A percentile compares a stretch with the other conserved stretches of the same genome.
phyloP scores from a whole-genome alignment of 2,888 invertebrate genomes.

The Phragmatobia fuliginosa region DNA sequence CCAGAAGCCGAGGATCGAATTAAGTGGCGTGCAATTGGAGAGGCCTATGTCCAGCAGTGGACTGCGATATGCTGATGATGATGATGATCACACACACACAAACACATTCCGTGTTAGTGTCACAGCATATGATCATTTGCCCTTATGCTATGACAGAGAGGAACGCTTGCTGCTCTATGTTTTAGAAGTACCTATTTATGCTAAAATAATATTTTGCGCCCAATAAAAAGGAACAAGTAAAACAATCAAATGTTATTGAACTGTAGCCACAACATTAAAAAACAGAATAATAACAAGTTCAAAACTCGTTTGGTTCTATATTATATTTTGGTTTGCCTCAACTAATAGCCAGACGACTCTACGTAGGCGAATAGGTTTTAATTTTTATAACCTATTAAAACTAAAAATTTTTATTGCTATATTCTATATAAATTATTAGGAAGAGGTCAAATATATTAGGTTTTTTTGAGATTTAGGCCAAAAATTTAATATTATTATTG shows the following conservation, averaged over 20 bases:
- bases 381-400: background rate
- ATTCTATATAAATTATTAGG: background rate
- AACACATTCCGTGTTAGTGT: no score
- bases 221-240: background rate
- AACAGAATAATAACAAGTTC: slow-evolving; percentile 3
- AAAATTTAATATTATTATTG: background rate
- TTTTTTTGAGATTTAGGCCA: background rate
- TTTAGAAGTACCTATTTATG: background rate
- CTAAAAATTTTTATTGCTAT: background rate
- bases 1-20: no score
- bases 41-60: no score
- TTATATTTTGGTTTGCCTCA: background rate
- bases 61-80: no score
- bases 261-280: slow-evolving; percentile 5
- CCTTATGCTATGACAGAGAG: no score
- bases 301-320: slow-evolving; percentile 8
- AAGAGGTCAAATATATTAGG: background rate
- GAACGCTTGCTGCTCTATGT: no score
- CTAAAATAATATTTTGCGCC: background rate
- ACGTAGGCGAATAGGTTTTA: slow-evolving; percentile 7
- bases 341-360: background rate
- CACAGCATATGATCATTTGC: no score
- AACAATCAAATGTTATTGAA: slow-evolving; percentile 13
- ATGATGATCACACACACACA: no score
- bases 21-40: no score